Base-by-base conservation (phyloP, 2,888 invertebrate species). In the Brachyptera putata region DNA sequence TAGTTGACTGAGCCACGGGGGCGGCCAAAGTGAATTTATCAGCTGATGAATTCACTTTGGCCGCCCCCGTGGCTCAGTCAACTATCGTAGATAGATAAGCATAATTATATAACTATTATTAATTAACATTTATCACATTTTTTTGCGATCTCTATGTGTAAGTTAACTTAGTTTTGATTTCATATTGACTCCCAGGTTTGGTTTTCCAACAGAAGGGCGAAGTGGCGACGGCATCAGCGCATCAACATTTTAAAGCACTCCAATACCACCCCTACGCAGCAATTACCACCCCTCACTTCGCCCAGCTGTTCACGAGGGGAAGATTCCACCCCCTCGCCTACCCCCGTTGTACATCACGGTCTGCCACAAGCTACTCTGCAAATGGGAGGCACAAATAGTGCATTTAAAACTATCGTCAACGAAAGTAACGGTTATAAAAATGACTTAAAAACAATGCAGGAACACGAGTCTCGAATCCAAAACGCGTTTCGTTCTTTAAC, bases 121-220 rank as follows among this genome's bases (percentile, higher is more conserved):
- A n/a, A n/a, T n/a, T n/a, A n/a, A n/a, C n/a, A n/a, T n/a, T n/a
- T n/a, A n/a, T n/a, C n/a, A n/a, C n/a, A n/a, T n/a, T n/a, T n/a
- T n/a, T n/a, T n/a, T n/a, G n/a, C 18, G 39, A 56, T n/a, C 21
- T 37, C 39, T 41, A 46, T 16, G 11, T 43, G 46, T 41, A 41
- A 46, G 30, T 53, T 58, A 62, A 60, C 59, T 21, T 37, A 41
- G 55, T 53, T 60, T 53, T 63, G 61, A 61, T 59, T 63, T 63
- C 43, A 58, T 57, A 63, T 63, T 85, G 84, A 84, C 84, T 86
- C 87, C 86, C 89, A 95, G 95, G 95, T 95, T 87, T 95, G 95
- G 95, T 95, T 95, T 91, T 95, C 94, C 85, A 95, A 95, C 89
- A 92, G 95, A 89, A 89, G 95, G 83, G 95, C 95, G 80, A 95